Conservation (phyloP, 1,140 invertebrate genomes). For the Anthonomus grandis region DNA sequence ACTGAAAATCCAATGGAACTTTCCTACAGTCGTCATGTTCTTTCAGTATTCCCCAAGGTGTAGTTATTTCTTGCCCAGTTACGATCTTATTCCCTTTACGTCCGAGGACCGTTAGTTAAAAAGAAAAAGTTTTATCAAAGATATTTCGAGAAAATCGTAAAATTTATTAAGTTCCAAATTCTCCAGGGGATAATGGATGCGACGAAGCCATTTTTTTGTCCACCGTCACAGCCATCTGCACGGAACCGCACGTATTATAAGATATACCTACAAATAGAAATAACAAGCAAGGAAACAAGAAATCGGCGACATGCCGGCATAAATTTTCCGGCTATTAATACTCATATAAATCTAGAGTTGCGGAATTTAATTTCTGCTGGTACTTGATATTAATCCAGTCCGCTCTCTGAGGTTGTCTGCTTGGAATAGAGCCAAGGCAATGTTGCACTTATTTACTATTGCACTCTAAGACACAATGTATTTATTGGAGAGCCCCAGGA, state of each 20-base stretch:
- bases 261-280: conserved; percentile 4
- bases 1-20: too few species aligned
- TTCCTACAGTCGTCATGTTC: too few species aligned
- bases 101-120: too few species aligned
- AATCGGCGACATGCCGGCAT: conserved; percentile 8
- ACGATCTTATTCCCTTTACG: too few species aligned
- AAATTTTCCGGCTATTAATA: conserved; percentile 24
- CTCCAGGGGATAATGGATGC: too few species aligned
- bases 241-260: not conserved
- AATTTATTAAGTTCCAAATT: too few species aligned
- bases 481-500: too few species aligned
- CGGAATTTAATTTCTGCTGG: conserved; percentile 20
- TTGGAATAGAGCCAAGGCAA: conserved; percentile 10
- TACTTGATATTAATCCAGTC: conserved; percentile 19
- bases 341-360: conserved; percentile 19
- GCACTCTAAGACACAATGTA: not conserved
- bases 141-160: too few species aligned
- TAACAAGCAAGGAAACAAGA: too few species aligned
- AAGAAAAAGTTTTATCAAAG: too few species aligned
- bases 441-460: conserved; percentile 16
- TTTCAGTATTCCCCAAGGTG: too few species aligned
- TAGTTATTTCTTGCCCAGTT: too few species aligned
- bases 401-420: not conserved
- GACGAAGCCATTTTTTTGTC: not conserved
- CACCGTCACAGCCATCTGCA: not conserved